phyloP scores from a whole-genome alignment of 2,888 invertebrate species.

The Synergus laeviventris region DNA sequence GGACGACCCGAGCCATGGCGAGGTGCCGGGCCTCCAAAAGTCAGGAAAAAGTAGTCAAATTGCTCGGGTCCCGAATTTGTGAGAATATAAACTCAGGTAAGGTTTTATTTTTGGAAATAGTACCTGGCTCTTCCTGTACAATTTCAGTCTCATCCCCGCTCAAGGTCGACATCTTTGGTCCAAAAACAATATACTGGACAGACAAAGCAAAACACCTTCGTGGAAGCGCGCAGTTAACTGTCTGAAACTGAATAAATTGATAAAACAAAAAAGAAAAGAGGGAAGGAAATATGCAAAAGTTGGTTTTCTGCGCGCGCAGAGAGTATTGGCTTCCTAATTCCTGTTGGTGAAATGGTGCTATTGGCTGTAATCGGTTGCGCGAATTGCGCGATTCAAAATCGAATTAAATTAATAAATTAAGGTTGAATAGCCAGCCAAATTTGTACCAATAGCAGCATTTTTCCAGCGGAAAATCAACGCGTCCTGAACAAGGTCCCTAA shows the following conservation, averaged over 20 bases:
- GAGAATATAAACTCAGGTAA: neutral
- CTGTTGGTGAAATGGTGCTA: too few species aligned
- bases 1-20: slow-evolving; percentile 43
- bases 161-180: slow-evolving; percentile 67
- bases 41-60: slow-evolving; percentile 5
- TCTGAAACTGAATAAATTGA: neutral
- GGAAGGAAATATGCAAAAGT: too few species aligned
- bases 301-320: too few species aligned
- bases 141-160: slow-evolving; percentile 71
- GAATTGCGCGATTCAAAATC: too few species aligned
- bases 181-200: slow-evolving; percentile 21
- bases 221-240: neutral
- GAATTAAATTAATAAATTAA: too few species aligned
- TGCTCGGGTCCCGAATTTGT: slow-evolving; percentile 5
- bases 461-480: too few species aligned
- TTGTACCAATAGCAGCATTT: too few species aligned
- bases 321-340: too few species aligned
- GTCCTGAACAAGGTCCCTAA: too few species aligned
- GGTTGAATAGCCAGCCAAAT: too few species aligned
- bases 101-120: neutral
- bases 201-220: neutral
- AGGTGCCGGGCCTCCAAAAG: slow-evolving; percentile 14
- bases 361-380: too few species aligned
- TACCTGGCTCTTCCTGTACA: slow-evolving; percentile 68
- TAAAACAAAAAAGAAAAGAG: neutral